These are phyloP conservation scores for Notarius lentiginosus DNA, from an alignment of 2,113 vertebrate genomes.

Conservation along the genomic window DNA sequence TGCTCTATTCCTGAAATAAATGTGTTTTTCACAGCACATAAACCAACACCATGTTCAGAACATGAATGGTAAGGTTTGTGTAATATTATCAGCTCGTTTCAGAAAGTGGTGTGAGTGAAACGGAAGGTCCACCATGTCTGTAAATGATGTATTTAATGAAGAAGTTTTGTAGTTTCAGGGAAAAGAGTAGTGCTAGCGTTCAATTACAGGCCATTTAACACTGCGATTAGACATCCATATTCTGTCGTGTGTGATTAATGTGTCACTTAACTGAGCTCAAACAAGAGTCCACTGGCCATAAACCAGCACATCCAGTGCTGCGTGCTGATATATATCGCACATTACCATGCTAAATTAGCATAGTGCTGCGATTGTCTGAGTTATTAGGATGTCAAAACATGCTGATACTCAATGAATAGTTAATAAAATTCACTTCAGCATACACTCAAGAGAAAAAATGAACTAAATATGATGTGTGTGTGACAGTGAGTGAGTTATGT, in stretches of 20 bases:
- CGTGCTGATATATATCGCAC: constrained; percentile 12
- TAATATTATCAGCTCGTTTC: not conserved
- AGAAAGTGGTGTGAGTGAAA: not conserved
- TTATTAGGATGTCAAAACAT: not conserved
- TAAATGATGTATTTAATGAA: constrained; percentile 15
- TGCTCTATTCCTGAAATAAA: not conserved
- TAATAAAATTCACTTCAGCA: constrained; percentile 15
- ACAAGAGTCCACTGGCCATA: constrained; percentile 15
- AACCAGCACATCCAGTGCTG: not conserved
- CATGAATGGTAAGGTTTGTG: not conserved
- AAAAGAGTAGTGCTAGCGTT: not conserved
- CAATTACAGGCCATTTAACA: constrained; percentile 51
- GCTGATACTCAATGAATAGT: constrained; percentile 1
- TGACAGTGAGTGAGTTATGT: not conserved
- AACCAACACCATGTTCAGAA: no score
- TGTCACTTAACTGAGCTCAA: constrained; percentile 25
- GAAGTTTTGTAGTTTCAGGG: constrained; percentile 18
- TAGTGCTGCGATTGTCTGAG: not conserved
- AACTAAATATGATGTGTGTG: not conserved
- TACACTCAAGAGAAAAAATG: not conserved
- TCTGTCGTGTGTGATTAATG: constrained; percentile 45
- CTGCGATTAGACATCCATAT: constrained; percentile 25
- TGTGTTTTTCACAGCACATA: not conserved
- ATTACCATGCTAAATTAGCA: constrained; percentile 25
- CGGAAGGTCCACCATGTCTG: not conserved